Conservation (phyloP, 2,888 invertebrate genomes). For the Phanerotoma sp. region DNA sequence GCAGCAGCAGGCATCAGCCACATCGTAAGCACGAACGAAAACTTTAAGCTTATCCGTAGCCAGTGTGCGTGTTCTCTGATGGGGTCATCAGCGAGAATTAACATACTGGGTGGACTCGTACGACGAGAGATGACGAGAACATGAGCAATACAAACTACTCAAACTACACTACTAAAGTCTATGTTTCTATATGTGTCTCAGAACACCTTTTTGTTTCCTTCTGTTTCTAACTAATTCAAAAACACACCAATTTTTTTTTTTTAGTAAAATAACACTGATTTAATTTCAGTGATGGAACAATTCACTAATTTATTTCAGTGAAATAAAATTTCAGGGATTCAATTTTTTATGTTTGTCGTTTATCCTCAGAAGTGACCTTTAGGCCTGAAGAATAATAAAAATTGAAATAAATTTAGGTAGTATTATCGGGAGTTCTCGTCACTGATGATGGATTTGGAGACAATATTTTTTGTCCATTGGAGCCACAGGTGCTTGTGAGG, state of each 20-base stretch:
- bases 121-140: slow-evolving; percentile 13
- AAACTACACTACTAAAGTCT: not conserved
- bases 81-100: slow-evolving; percentile 57
- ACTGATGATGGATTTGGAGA: slow-evolving; percentile 6
- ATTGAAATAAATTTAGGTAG: too few species aligned
- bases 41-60: slow-evolving; percentile 13
- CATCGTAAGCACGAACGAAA: slow-evolving; percentile 14
- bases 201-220: not conserved
- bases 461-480: not conserved
- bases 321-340: too few species aligned
- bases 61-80: slow-evolving; percentile 43
- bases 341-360: too few species aligned
- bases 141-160: not conserved
- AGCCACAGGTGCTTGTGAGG: slow-evolving; percentile 13
- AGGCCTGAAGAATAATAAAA: too few species aligned
- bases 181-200: not conserved
- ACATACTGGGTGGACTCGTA: slow-evolving; percentile 54
- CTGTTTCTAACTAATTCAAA: not conserved
- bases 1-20: slow-evolving; percentile 9
- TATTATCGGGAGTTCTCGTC: too few species aligned
- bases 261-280: too few species aligned
- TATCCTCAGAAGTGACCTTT: too few species aligned
- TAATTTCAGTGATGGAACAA: too few species aligned
- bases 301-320: too few species aligned
- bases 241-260: too few species aligned